These are phyloP conservation scores for Poeciliopsis paucimaculata DNA, from an alignment of 2,797 vertebrate species.

Conservation along the genomic window DNA sequence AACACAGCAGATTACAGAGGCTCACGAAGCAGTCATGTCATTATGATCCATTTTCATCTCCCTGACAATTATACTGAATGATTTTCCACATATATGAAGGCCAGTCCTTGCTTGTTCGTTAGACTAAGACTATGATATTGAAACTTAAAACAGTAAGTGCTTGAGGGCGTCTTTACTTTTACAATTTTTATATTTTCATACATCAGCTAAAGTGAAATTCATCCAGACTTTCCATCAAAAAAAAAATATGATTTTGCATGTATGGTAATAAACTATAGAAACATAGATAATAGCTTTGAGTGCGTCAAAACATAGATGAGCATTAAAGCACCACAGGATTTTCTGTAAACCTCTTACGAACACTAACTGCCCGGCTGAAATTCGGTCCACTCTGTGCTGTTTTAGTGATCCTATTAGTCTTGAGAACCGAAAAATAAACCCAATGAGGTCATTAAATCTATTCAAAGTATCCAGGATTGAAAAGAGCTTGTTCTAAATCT, in stretches of 20 bases:
- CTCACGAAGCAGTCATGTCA: neutral
- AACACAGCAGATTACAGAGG: slow-evolving; percentile 4
- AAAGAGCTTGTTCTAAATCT: neutral
- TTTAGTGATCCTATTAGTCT: slow-evolving; percentile 1
- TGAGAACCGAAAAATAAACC: slow-evolving; percentile 8
- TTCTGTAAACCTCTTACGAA: slow-evolving; percentile 24
- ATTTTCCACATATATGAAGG: slow-evolving; percentile 11
- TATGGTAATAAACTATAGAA: slow-evolving; percentile 15
- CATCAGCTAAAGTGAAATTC: slow-evolving; percentile 50
- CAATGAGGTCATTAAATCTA: neutral
- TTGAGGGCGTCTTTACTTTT: slow-evolving; percentile 27
- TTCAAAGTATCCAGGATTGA: neutral
- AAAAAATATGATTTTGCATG: slow-evolving; percentile 37
- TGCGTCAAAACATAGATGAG: neutral
- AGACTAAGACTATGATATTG: neutral
- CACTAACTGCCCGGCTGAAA: slow-evolving; percentile 26
- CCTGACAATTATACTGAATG: neutral
- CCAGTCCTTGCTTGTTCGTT: neutral
- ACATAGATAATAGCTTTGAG: slow-evolving; percentile 20
- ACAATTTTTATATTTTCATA: slow-evolving; percentile 44
- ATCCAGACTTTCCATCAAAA: slow-evolving; percentile 37
- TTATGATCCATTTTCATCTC: slow-evolving; percentile 22
- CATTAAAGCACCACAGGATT: slow-evolving; percentile 15
- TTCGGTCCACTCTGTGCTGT: slow-evolving; percentile 7
- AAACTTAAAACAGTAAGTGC: neutral